Evolutionary conservation across 2,113 vertebrate species (phyloP), one percentile per base, ranked within the genome.

Genomic region (Dipodomys stephensi): DNA sequence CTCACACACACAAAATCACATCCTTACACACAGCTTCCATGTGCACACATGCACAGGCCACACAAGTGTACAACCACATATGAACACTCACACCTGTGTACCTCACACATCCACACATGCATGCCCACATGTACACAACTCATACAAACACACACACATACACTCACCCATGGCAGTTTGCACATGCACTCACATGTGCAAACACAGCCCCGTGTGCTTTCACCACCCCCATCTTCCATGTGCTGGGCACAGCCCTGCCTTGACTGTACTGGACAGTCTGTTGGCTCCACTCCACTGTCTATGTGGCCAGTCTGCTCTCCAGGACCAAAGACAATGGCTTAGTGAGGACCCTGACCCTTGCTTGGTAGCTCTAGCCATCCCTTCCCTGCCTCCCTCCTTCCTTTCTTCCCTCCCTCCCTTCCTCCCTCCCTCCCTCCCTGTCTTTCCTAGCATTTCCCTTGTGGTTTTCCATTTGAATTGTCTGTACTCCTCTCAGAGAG

Each of bases 271-370:
- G 7, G 1, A 18, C 68, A 16, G 27, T 27, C 7, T 16, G 7
- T 11, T 1, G 32, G 30, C n/a, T 30, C 27, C 73, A 35, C 4
- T 0, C 0, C 19, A 4, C 57, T 6, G 46, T 6, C 3, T 8
- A 27, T 57, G n/a, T 5, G 6, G 28, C 1, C 0, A 0, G 0
- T 0, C 5, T 4, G 2, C 6, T 0, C 27, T 20, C 44, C 3
- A 6, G 67, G 65, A 1, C 9, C 79, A 0, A 6, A 60, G 65
- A 2, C 9, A 62, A 0, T 2, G 0, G 0, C 5, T 1, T 20
- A 78, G 5, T 9, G 0, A 2, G 0, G 4, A 0, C 0, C 0
- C 19, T 60, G 25, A 4, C 23, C 2, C 57, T 39, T 2, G 0
- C 0, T 27, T 3, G 44, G 20, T 0, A 10, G 27, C 16, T 64